phyloP scores from a whole-genome alignment of 2,797 vertebrate species.

The Percopsis omiscomaycus region DNA sequence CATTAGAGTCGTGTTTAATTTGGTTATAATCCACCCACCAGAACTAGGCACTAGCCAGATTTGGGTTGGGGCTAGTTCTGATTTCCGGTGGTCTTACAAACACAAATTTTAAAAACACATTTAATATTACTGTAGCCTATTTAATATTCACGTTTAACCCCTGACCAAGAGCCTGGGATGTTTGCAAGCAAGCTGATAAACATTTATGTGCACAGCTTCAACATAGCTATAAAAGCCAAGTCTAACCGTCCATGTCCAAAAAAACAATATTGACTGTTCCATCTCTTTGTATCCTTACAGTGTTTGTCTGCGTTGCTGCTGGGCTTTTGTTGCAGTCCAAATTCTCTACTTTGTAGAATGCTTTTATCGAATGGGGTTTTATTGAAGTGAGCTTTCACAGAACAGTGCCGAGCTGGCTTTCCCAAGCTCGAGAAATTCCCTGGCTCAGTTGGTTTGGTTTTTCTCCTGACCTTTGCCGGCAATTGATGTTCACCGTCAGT shows the following conservation, averaged over 20 bases:
- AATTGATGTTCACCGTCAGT: constrained; percentile 31
- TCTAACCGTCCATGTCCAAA: constrained; percentile 13
- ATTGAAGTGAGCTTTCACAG: constrained; percentile 35
- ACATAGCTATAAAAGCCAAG: constrained; percentile 21
- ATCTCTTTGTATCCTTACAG: not conserved
- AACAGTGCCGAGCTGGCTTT: constrained; percentile 32
- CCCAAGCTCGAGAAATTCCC: constrained; percentile 29
- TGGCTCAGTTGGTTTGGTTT: constrained; percentile 31
- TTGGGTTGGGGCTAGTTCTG: too few species aligned
- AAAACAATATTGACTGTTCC: constrained; percentile 14
- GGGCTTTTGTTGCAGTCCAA: constrained; percentile 38
- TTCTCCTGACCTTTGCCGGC: constrained; percentile 29
- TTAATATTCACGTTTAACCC: too few species aligned
- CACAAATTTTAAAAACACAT: too few species aligned
- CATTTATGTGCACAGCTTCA: not conserved
- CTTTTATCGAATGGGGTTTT: constrained; percentile 26
- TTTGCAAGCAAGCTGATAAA: not conserved
- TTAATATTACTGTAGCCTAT: too few species aligned
- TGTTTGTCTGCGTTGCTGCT: constrained; percentile 16
- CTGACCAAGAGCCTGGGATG: too few species aligned
- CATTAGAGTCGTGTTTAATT: too few species aligned
- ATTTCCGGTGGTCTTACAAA: too few species aligned
- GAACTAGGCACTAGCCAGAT: too few species aligned
- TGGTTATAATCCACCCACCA: too few species aligned
- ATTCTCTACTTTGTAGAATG: constrained; percentile 8